Base-by-base conservation (phyloP, 1,140 invertebrate genomes). In the Metaphire vulgaris region DNA sequence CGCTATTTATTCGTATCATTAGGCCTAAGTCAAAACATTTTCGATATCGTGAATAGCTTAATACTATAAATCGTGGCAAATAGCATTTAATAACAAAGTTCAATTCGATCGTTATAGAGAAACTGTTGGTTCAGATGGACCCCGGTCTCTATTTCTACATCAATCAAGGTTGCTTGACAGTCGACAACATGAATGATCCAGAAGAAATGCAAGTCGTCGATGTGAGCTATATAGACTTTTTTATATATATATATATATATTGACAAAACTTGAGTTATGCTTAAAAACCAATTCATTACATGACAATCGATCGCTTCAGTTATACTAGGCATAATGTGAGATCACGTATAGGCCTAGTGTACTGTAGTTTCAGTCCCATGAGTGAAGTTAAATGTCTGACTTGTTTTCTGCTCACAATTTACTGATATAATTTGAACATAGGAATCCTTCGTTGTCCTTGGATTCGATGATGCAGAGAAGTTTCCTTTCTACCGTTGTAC, bases 141-240 rank as follows among this genome's bases (percentile, higher is more conserved):
- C 88, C 89, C 89, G 88, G 92, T 92, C 88, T 86, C 2, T 98
- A 97, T 89, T 89, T 90, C 89, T 98, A 93, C 90, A 92, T 98
- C 84, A 91, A 95, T 86, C 97, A 99, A 90, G 97, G 96, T 89
- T 96, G 96, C 90, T 92, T 94, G 79, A 94, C 92, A 80, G 97
- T 99, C 86, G 94, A 97, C 82, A 92, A 91, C 86, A 92, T 99
- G 78, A 95, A 99, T 90, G 97, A 99, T 87, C 91, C 90, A 82
- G 96, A 97, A 88, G 97, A 99, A 91, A 93, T 93, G 89, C 82
- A 83, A 80, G 87, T 94, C 81, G 97, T 96, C 81, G 96, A 98
- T 89, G 95, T 97, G 93, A 93, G 92, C 91, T 82, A 32, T 31
- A 72, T 72, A 28, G 16, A 31, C 6, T 69, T 69, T 16, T 29